Evolutionary conservation across 2,113 vertebrate genomes (phyloP).

Genomic region (Bubo scandiacus): DNA sequence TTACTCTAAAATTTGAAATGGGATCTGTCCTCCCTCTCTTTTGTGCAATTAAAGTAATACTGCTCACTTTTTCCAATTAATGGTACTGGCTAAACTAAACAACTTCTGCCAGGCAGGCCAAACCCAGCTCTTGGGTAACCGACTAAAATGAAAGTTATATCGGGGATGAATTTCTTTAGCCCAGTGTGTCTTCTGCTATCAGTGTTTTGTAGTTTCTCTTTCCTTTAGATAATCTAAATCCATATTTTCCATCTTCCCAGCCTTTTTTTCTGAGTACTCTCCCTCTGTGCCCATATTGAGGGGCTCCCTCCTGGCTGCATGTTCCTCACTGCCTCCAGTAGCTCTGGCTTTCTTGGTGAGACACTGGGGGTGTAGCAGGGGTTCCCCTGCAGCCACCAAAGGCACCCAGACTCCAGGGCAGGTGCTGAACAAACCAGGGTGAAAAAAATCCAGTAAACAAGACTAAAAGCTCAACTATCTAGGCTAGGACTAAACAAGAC

Average conservation of each 20-base stretch:
- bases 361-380: neutral
- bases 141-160: neutral
- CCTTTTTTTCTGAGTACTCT: neutral
- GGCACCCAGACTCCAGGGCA: neutral
- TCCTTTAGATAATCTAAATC: neutral
- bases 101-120: neutral
- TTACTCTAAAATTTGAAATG: conserved; percentile 68
- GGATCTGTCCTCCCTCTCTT: conserved; percentile 33
- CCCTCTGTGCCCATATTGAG: accelerated
- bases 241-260: neutral
- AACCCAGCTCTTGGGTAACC: neutral
- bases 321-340: neutral
- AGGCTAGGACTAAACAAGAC: neutral
- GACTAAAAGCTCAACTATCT: neutral
- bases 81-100: neutral
- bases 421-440: neutral
- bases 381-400: neutral
- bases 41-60: conserved; percentile 12
- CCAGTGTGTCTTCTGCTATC: neutral
- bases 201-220: neutral
- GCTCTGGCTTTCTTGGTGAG: neutral
- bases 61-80: neutral
- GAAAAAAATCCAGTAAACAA: neutral
- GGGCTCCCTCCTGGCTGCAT: neutral
- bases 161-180: neutral